Evolutionary conservation across 2,888 invertebrate genomes (phyloP), one percentile per base, ranked within the genome.

Genomic region (Acleris cristana): DNA sequence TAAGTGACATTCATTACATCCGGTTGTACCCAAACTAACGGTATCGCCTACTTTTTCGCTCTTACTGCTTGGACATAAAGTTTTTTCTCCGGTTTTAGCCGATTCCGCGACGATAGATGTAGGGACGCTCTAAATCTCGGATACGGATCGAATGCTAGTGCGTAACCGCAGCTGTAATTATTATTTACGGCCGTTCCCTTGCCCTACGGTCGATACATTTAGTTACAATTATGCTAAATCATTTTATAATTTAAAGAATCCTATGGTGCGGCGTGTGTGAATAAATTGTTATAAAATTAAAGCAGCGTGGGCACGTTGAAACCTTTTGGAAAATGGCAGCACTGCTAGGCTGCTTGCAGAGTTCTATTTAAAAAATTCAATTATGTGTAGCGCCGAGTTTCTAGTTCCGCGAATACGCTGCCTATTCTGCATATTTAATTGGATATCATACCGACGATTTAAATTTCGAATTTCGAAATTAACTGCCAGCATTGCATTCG

Each of bases 1-100:
- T 54, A 61, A 62, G 58, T 63, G 67, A 63, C 57, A 62, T 57
- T 57, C 34, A 48, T 58, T 54, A 61, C 51, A 62, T 66, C 66
- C 66, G 61, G 62, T 56, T 58, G 45, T 21, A 52, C 61, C 57
- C n/a, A 61, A 61, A 66, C 56, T n/a, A 57, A 52, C 61, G 45
- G 51, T 57, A 51, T 51, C 18, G 44, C 53, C 49, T 53, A 23
- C 45, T 26, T 58, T 40, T 57, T 23, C 45, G 10, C 34, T 34
- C 10, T 10, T 34, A 34, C 3, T 34, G 10, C 34, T 10, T 34
- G 34, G 10, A 34, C 10, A 34, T 10, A 34, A 26, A 34, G 34
- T 10, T 34, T 34, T 6, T 30, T 10, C 10, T 34, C 10, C 10
- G 3, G 34, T 34, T 34, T 34, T 34, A 10, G 34, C 3, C 3